phyloP scores from a whole-genome alignment of 2,113 vertebrate species.

The Lepisosteus oculatus region DNA sequence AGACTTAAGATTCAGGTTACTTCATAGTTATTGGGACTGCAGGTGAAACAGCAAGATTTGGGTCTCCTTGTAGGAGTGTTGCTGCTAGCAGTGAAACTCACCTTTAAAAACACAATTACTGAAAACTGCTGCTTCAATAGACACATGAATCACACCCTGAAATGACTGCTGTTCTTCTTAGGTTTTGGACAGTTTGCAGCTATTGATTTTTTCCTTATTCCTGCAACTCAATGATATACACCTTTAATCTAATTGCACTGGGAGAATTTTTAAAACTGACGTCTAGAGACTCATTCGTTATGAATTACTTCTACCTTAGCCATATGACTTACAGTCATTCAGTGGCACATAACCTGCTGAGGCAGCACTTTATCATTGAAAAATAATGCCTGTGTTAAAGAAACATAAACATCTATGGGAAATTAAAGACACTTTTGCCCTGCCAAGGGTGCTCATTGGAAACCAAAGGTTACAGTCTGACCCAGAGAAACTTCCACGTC shows the following conservation, averaged over 20 bases:
- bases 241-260: constrained; percentile 58
- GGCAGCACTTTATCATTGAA: constrained; percentile 29
- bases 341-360: constrained; percentile 48
- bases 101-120: constrained; percentile 26
- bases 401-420: constrained; percentile 5
- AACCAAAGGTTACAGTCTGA: not conserved
- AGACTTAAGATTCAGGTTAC: too few species aligned
- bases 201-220: constrained; percentile 49
- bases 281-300: constrained; percentile 45
- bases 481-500: not conserved
- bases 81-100: constrained; percentile 3
- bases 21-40: too few species aligned
- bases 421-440: not conserved
- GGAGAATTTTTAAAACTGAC: constrained; percentile 38
- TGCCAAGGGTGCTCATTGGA: not conserved
- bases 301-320: constrained; percentile 49
- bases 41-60: constrained; percentile 15
- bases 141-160: constrained; percentile 36
- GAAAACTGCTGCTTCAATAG: constrained; percentile 17
- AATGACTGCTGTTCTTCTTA: constrained; percentile 46
- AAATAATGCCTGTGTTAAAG: not conserved
- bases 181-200: constrained; percentile 38
- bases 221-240: constrained; percentile 52
- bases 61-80: constrained; percentile 19
- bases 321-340: constrained; percentile 30